A percentile compares a stretch with the other conserved stretches of the same genome.
Evolutionary conservation across 2,888 invertebrate genomes (phyloP).

Genomic region (Lasioglossum pauxillum): DNA sequence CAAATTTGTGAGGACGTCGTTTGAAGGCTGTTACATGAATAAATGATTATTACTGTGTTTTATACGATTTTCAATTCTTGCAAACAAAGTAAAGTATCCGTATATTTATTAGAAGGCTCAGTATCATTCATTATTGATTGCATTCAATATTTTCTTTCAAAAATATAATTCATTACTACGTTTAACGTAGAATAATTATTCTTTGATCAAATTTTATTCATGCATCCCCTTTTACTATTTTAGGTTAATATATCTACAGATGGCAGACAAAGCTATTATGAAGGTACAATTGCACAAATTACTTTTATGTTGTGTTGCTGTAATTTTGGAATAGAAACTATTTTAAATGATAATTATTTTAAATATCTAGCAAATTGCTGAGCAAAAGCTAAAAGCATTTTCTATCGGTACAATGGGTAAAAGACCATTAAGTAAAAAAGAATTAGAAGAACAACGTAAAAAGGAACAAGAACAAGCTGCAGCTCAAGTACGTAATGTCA

Average conservation of each 20-base stretch:
- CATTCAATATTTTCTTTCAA: neutral
- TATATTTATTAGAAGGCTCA: conserved; percentile 6
- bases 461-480: conserved; percentile 96
- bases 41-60: conserved; percentile 21
- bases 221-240: conserved; percentile 33
- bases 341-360: conserved; percentile 19
- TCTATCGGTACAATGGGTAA: conserved; percentile 91
- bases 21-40: conserved; percentile 9
- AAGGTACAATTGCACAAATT: conserved; percentile 74
- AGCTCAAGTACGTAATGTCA: conserved; percentile 89
- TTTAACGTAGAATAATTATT: neutral
- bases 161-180: neutral
- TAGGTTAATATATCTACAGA: conserved; percentile 70
- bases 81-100: conserved; percentile 23
- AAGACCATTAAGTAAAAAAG: conserved; percentile 91
- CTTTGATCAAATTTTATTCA: neutral
- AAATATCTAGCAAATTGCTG: conserved; percentile 86
- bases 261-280: conserved; percentile 83
- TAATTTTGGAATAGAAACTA: neutral
- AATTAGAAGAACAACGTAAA: conserved; percentile 93
- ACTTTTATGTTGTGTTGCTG: neutral
- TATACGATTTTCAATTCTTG: conserved; percentile 30
- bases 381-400: conserved; percentile 91
- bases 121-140: conserved; percentile 4
- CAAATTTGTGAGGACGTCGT: conserved; percentile 10